Evolutionary conservation across 1,140 invertebrate species (phyloP).

Genomic region (Lepidurus arcticus): DNA sequence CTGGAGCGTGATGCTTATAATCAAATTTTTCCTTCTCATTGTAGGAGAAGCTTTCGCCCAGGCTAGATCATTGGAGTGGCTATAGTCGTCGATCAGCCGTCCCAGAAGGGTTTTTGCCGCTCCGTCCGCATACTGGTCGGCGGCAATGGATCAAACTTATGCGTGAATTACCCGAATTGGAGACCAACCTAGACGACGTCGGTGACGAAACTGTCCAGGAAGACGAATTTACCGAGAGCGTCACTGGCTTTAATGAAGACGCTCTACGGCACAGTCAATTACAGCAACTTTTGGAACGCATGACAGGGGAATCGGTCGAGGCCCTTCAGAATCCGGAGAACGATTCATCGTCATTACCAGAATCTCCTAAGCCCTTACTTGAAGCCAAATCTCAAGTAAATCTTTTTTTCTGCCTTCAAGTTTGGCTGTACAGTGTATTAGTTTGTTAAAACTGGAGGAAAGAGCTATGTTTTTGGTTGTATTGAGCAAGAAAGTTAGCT

Average conservation of each 20-base stretch:
- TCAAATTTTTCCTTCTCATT: neutral
- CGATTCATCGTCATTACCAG: neutral
- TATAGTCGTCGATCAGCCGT: neutral
- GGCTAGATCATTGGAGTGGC: neutral
- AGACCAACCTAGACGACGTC: neutral
- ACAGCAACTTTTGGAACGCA: conserved; percentile 12
- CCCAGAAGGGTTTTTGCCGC: neutral
- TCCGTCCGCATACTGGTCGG: conserved; percentile 1
- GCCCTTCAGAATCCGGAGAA: neutral
- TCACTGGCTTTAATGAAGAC: neutral
- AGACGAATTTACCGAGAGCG: neutral
- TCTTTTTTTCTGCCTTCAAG: neutral
- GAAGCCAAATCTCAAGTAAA: neutral
- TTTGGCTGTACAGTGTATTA: neutral
- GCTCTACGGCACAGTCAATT: neutral
- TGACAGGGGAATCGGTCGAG: neutral
- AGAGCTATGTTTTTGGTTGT: neutral
- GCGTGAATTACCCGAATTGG: neutral
- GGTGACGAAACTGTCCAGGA: neutral
- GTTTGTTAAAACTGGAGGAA: neutral
- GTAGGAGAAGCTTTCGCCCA: neutral
- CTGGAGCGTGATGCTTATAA: neutral
- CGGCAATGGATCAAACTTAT: neutral
- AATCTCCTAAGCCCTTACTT: neutral
- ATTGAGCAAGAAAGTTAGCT: neutral